Evolutionary conservation across 2,113 vertebrate species (phyloP).

Genomic region (Tympanuchus pallidicinctus): DNA sequence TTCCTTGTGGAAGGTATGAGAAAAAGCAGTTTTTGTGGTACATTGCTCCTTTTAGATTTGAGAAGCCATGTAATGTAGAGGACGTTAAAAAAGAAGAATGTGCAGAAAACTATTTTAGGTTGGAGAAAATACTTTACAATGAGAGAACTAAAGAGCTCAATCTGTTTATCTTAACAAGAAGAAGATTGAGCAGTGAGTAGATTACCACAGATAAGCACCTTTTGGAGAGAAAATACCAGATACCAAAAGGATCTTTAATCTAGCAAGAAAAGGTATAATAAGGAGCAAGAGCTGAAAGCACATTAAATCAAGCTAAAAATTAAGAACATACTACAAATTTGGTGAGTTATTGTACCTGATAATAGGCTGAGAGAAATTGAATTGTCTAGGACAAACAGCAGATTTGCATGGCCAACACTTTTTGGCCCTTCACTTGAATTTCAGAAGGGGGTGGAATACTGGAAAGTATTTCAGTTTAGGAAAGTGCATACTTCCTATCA

Average conservation of each 20-base stretch:
- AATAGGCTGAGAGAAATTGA: neutral
- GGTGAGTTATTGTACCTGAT: neutral
- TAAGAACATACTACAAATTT: neutral
- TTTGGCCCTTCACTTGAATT: neutral
- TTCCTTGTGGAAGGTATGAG: neutral
- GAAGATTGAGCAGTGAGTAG: constrained; percentile 45
- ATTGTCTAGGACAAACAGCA: neutral
- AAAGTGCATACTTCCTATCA: neutral
- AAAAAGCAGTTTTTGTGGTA: constrained; percentile 12
- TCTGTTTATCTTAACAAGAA: constrained; percentile 59
- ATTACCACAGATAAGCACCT: constrained; percentile 53
- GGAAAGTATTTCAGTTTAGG: neutral
- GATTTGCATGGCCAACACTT: neutral
- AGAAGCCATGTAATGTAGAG: neutral
- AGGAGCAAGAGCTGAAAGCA: neutral
- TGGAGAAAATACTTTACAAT: constrained; percentile 42
- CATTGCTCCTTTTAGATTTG: constrained; percentile 15
- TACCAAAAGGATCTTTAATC: constrained; percentile 21
- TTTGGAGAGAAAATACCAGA: neutral
- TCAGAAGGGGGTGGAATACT: neutral
- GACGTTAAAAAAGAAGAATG: neutral
- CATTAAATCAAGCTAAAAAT: constrained; percentile 23
- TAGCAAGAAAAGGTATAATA: neutral
- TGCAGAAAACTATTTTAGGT: constrained; percentile 21
- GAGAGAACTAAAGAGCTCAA: constrained; percentile 32